Conservation (phyloP, 2,113 vertebrate genomes). For the Bolborhynchus lineola region DNA sequence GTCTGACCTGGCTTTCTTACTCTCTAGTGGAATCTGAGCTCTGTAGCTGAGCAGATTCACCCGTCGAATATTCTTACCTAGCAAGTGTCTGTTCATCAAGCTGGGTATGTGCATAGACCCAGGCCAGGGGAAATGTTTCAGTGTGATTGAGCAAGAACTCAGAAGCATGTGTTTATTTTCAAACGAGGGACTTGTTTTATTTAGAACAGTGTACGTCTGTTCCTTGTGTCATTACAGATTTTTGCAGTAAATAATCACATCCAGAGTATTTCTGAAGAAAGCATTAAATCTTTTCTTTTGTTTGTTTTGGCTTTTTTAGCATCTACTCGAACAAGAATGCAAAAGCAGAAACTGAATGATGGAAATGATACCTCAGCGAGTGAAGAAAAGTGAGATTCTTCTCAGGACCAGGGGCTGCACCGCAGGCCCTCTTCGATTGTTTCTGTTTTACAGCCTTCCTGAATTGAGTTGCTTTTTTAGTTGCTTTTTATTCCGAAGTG, state of each 20-base stretch:
- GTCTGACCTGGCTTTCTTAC: not conserved
- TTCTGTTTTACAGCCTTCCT: not conserved
- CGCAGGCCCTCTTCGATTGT: not conserved
- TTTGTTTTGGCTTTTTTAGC: constrained; percentile 64
- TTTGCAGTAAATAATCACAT: not conserved
- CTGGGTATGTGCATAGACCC: not conserved
- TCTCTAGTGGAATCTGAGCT: not conserved
- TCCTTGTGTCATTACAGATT: not conserved
- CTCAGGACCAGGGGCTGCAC: constrained; percentile 41
- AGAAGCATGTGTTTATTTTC: not conserved
- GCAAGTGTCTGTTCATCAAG: not conserved
- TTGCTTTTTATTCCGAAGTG: constrained; percentile 40
- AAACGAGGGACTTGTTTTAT: not conserved
- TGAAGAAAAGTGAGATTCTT: constrained; percentile 74
- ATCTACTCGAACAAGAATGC: constrained; percentile 92
- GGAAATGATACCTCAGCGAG: constrained; percentile 78
- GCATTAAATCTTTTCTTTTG: not conserved
- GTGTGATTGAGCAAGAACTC: not conserved
- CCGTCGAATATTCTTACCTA: not conserved
- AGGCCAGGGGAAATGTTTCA: not conserved
- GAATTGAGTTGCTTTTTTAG: constrained; percentile 52
- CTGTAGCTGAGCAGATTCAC: not conserved
- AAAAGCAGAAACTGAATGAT: constrained; percentile 93
- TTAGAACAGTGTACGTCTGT: not conserved
- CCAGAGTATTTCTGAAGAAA: not conserved